phyloP scores from a whole-genome alignment of 2,888 invertebrate species.

The Helobdella robusta region DNA sequence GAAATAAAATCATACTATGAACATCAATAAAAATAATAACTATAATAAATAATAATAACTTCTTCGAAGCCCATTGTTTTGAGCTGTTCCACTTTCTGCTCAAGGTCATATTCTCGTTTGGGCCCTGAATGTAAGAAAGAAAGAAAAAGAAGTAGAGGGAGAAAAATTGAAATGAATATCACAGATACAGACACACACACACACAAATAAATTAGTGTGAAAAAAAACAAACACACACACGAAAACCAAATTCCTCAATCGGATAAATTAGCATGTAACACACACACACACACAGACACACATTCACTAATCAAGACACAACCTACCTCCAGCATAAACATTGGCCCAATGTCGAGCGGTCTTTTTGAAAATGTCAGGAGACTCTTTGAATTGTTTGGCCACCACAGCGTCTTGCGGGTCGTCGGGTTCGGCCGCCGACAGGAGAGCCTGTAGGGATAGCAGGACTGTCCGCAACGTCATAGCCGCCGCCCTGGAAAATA shows the following conservation, averaged over 20 bases:
- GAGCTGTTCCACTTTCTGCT: conserved; percentile 75
- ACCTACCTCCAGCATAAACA: conserved; percentile 65
- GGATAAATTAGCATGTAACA: too few relatives aligned
- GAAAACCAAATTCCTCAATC: too few relatives aligned
- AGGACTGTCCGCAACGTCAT: conserved; percentile 92
- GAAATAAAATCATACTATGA: neutral
- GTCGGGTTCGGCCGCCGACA: conserved; percentile 56
- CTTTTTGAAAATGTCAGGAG: conserved; percentile 70
- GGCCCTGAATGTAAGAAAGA: conserved; percentile 55
- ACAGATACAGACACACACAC: too few relatives aligned
- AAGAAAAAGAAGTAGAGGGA: too few relatives aligned
- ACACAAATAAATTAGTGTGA: too few relatives aligned
- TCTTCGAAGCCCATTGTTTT: conserved; percentile 89
- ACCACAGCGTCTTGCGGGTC: conserved; percentile 61
- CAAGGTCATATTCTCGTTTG: conserved; percentile 66
- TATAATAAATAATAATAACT: conserved; percentile 42
- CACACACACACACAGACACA: neutral
- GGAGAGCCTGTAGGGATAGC: conserved; percentile 83
- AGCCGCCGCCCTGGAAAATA: conserved; percentile 80
- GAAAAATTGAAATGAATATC: too few relatives aligned
- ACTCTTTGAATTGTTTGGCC: conserved; percentile 87
- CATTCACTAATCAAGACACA: neutral
- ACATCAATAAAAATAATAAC: conserved; percentile 1
- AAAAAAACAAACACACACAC: too few relatives aligned
- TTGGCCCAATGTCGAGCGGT: conserved; percentile 95